Evolutionary conservation across 2,797 vertebrate species (phyloP), one percentile per base, ranked within the genome.

Genomic region (Sardinella longiceps): DNA sequence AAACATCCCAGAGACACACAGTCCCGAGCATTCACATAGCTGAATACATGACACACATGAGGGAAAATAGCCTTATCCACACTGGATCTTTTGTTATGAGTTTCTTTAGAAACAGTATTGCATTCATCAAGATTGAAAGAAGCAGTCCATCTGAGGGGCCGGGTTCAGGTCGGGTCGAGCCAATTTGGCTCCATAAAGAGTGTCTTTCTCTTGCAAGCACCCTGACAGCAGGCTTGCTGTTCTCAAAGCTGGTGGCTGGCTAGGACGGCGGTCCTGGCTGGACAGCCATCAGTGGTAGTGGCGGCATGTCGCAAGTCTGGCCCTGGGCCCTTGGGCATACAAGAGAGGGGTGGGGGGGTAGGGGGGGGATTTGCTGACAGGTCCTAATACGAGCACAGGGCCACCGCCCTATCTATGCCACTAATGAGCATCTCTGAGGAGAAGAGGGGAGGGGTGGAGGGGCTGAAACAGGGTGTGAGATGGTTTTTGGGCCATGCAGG

Each of bases 321-420:
- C 33, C 33, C 66, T 3, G 5, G 37, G 30, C 28, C 30, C 37
- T 9, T 39, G 70, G 70, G 37, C 63, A 70, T 33, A 37, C 30
- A 37, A n/a, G 56, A 7, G 20, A 25, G 53, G 53, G 53, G 6
- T 7, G 46, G 46, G 12, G 20, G 53, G 53, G 6, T 7, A 10
- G 46, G 12, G 20, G 56, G 85, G 63, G 74, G 50, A 37, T 63
- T 63, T 88, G 83, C 84, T 87, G 84, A 88, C 88, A 88, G 84
- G 83, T 81, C 51, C 80, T 88, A 85, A 87, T 88, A 87, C 56
- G 77, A 86, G 84, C 80, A 81, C 48, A 70, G 82, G n/a, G 81
- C 81, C 74, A 84, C 83, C 86, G 85, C 88, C 81, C 86, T 74
- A 88, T 88, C 87, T 86, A 66, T 82, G 83, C 74, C 48, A 84